Evolutionary conservation across 2,113 vertebrate genomes (phyloP), one percentile per base, ranked within the genome.

Genomic region (Muntiacus reevesi): DNA sequence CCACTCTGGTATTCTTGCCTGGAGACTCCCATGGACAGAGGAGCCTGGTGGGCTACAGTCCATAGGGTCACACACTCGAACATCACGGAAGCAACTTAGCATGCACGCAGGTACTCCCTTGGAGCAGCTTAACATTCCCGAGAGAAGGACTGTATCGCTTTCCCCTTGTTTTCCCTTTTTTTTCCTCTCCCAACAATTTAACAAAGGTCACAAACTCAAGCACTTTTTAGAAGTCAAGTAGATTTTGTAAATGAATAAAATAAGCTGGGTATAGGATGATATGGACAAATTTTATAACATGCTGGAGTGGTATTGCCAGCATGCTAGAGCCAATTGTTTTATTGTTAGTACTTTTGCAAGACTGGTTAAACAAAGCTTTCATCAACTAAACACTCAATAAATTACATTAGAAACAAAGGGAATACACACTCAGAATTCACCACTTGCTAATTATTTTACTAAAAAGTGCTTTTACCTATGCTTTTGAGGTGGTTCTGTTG

Each of bases 331-430:
- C 19, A n/a, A 45, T 2, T 79, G 15, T 54, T 78, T 15, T 0
- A 47, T 6, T 83, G 27, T 81, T 15, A 40, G 71, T 47, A 85
- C 5, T 60, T 89, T 12, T 60, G 36, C 50, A 43, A 87, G 11
- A n/a, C 71, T 54, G 15, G 60, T 91, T 50, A 91, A 89, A 93
- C 52, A 93, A 93, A 91, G 6, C 19, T 79, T 91, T 60, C 30
- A 60, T 52, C 89, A 90, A 94, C 21, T 90, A 76, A 67, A 21
- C 8, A 85, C 33, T 87, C 89, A 43, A 84, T 59, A 91, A 52
- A 78, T 50, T 81, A 74, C 7, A 60, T 93, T 76, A 47, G 67
- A 97, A 95, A 94, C n/a, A 95, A 95, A 93, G 76, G 30, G 52
- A 85, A 89, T 21, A 85, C 25, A 62, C 87, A 30, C 19, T 93